Evolutionary conservation across 2,888 invertebrate species (phyloP), one percentile per base, ranked within the genome.

Genomic region (Hyppa rectilinea): DNA sequence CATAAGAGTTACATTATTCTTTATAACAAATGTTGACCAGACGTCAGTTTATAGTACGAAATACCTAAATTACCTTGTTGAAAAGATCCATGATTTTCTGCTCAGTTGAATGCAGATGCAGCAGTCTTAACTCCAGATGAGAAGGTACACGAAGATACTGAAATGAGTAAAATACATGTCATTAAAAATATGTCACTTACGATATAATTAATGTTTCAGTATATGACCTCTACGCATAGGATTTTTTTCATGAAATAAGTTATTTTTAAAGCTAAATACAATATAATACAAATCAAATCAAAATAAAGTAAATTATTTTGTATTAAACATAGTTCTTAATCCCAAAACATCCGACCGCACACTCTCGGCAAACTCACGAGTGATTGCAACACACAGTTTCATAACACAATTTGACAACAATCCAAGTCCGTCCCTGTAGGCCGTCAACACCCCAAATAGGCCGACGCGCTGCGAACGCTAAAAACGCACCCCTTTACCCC

Each of bases 391-490:
- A 40, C n/a, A 29, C 2, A 72, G 36, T 56, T 71, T 36, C 14
- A 34, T 17, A 75, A 61, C 29, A 23, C 6, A 63, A 23, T 56
- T 71, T 43, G 14, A 14, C n/a, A 69, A 23, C 43, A 26, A 12
- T 62, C 75, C n/a, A 56, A 90, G 53, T 94, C 67, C 93, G 84
- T 36, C 92, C 88, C 95, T 94, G 95, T 70, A 68, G 71, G 84
- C 92, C 92, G 94, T 95, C 95, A 95, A 94, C 95, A 95, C 95
- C 94, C 95, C 92, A 92, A 94, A 95, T 94, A 95, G 95, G 95
- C 94, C 93, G 94, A 92, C 92, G 92, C 92, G 92, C 92, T 94
- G 93, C 94, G 91, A 94, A 92, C 92, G 92, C 95, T 95, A 96
- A 96, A 96, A 96, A 96, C 95, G 91, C 87, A 92, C 95, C 95